Evolutionary conservation across 2,888 invertebrate species (phyloP).

Genomic region (Lasioglossum leucozonium): DNA sequence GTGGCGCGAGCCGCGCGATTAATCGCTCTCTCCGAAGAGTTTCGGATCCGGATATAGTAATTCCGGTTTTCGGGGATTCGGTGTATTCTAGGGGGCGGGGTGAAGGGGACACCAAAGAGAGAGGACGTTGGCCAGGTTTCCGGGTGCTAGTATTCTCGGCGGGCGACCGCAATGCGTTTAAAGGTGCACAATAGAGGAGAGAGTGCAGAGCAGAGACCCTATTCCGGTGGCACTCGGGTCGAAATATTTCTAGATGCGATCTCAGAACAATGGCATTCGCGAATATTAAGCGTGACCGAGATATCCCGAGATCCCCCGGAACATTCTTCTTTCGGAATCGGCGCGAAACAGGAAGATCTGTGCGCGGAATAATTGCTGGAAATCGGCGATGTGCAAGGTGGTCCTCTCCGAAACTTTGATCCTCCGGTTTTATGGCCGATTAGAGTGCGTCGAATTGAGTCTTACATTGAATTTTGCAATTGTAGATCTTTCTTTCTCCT

Average conservation of each 20-base stretch:
- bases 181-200: slow-evolving; percentile 24
- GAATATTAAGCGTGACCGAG: slow-evolving; percentile 66
- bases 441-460: no score
- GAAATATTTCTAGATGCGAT: slow-evolving; percentile 77
- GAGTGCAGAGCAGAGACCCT: slow-evolving; percentile 26
- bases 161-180: background rate
- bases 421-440: no score
- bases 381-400: background rate
- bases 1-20: background rate
- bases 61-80: background rate
- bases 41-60: background rate
- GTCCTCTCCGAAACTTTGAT: no score
- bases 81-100: background rate
- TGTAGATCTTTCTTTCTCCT: no score
- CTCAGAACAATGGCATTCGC: slow-evolving; percentile 75
- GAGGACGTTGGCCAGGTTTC: slow-evolving; percentile 1
- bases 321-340: slow-evolving; percentile 27
- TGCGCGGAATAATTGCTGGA: background rate
- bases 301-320: slow-evolving; percentile 43
- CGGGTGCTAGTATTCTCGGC: background rate
- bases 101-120: background rate
- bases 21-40: background rate
- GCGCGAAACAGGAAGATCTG: background rate
- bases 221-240: slow-evolving; percentile 29
- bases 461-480: no score